Conservation (phyloP, 92 coral and sea anemone species). For the Anthopleura xanthogrammica region DNA sequence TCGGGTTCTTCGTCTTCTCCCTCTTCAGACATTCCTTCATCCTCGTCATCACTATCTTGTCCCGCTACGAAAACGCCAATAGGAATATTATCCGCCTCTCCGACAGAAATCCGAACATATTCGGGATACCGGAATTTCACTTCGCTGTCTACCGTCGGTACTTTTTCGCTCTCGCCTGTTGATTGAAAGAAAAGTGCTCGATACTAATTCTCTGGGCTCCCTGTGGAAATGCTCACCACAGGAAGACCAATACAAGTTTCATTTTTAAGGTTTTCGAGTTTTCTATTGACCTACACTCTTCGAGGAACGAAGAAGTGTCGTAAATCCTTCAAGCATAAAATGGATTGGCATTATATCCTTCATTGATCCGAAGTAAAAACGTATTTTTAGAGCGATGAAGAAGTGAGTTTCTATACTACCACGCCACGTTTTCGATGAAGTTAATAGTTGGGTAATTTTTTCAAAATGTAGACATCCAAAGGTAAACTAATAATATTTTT, state of each 20-base stretch:
- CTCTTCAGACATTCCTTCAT: conserved; percentile 34
- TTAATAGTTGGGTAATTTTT: too few species aligned
- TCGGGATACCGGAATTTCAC: conserved; percentile 76
- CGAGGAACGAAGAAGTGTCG: neutral
- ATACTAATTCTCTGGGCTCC: neutral
- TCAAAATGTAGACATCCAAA: too few species aligned
- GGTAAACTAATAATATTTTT: too few species aligned
- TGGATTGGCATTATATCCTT: neutral
- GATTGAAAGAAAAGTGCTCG: neutral
- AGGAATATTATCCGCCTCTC: conserved; percentile 32
- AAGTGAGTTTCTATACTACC: too few species aligned
- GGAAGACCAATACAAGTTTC: neutral
- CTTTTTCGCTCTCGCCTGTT: conserved; percentile 30
- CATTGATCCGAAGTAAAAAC: neutral
- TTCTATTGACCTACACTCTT: too few species aligned
- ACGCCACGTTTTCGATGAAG: too few species aligned
- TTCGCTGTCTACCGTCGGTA: conserved; percentile 73
- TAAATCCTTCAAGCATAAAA: too few species aligned
- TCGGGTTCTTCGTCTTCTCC: conserved; percentile 40
- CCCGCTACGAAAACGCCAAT: conserved; percentile 6
- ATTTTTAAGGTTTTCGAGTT: neutral
- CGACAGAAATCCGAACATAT: conserved; percentile 70
- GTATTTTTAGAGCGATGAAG: neutral
- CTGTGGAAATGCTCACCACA: neutral
- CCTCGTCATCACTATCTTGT: conserved; percentile 43